These are phyloP conservation scores for Oryzias woworae DNA, from an alignment of 2,113 vertebrate genomes.

Conservation along the genomic window DNA sequence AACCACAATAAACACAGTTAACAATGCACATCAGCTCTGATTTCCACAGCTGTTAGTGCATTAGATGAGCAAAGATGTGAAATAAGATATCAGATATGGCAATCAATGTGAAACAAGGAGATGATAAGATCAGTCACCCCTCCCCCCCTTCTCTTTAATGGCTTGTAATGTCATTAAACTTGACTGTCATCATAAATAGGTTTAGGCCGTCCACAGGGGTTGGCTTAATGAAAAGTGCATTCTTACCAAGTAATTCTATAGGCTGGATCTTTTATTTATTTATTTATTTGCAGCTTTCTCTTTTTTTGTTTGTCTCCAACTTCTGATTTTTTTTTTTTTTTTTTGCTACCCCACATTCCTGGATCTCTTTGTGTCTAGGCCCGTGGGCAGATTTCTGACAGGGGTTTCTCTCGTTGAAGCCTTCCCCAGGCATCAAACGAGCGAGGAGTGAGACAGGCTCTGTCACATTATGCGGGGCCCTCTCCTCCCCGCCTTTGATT, in stretches of 20 bases:
- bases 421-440: slow-evolving; percentile 64
- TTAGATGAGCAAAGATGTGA: slow-evolving; percentile 69
- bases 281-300: slow-evolving; percentile 40
- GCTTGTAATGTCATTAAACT: slow-evolving; percentile 72
- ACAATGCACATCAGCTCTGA: slow-evolving; percentile 69
- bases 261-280: slow-evolving; percentile 49
- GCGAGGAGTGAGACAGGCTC: slow-evolving; percentile 65
- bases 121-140: slow-evolving; percentile 69
- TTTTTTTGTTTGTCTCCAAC: slow-evolving; percentile 32
- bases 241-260: slow-evolving; percentile 56
- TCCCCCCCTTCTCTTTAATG: slow-evolving; percentile 63
- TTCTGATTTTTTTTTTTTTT: slow-evolving; percentile 41
- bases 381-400: slow-evolving; percentile 67
- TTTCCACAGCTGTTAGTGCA: slow-evolving; percentile 73
- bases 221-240: slow-evolving; percentile 72
- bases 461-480: slow-evolving; percentile 78
- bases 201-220: slow-evolving; percentile 59
- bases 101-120: slow-evolving; percentile 74
- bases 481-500: slow-evolving; percentile 72
- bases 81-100: slow-evolving; percentile 75
- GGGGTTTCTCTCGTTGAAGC: slow-evolving; percentile 56
- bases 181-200: slow-evolving; percentile 73
- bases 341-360: slow-evolving; percentile 48
- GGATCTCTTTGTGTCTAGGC: slow-evolving; percentile 63
- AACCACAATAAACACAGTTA: slow-evolving; percentile 75